Conservation (phyloP, 2,797 vertebrate species). For the Apodemus agrarius region DNA sequence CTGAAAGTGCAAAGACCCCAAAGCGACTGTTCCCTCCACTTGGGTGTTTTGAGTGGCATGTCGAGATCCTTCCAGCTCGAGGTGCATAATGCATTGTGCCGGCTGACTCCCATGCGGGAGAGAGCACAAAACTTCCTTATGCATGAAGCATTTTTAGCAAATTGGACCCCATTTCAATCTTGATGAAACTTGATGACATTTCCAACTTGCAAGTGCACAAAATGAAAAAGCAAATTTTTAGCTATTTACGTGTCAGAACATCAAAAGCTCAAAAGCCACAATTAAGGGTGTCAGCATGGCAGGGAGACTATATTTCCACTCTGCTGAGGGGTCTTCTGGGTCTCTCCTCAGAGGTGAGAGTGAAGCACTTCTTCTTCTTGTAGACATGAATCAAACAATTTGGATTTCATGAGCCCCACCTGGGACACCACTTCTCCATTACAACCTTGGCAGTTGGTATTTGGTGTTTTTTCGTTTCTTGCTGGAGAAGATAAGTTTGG, state of each 20-base stretch:
- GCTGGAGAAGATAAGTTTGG: conserved; percentile 25
- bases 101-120: conserved; percentile 86
- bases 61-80: conserved; percentile 85
- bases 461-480: conserved; percentile 45
- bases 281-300: conserved; percentile 85
- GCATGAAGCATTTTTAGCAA: conserved; percentile 86
- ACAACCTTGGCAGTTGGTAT: conserved; percentile 44
- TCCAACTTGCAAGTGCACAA: conserved; percentile 83
- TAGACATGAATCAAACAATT: conserved; percentile 74
- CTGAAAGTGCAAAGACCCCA: conserved; percentile 80
- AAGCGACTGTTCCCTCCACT: conserved; percentile 81
- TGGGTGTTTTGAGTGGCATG: conserved; percentile 86
- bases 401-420: conserved; percentile 77
- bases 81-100: conserved; percentile 85
- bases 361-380: conserved; percentile 56
- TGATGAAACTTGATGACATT: conserved; percentile 88
- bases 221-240: conserved; percentile 85
- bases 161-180: conserved; percentile 87
- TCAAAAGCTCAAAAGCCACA: conserved; percentile 87
- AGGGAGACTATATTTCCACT: conserved; percentile 74
- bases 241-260: conserved; percentile 87
- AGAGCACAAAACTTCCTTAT: conserved; percentile 86
- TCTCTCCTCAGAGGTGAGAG: conserved; percentile 82
- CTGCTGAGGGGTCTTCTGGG: conserved; percentile 83
- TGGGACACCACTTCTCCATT: conserved; percentile 44